Base-by-base conservation (phyloP, 1,140 invertebrate genomes). In the Bombus picipes region DNA sequence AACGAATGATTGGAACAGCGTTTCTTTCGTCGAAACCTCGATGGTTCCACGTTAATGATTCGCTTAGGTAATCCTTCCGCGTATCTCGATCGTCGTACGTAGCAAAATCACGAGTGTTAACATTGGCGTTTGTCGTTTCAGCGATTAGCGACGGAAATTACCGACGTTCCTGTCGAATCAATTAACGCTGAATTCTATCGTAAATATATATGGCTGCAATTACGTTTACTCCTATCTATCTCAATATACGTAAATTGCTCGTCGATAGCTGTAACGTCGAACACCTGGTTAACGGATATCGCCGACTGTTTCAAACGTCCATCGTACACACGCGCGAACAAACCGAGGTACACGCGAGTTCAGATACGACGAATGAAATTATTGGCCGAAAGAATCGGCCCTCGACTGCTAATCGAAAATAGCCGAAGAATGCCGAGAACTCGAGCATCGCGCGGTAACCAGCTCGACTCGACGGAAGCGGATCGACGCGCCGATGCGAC, bases 401-500 rank as follows among this genome's bases (percentile, higher is more conserved):
- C 1, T 12, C 28, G 0, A 62, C 59, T 13, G 0, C 0, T 12
- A 2, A 3, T 66, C 6, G 12, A 34, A 3, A 66, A 9, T 34
- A 28, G 28, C 9, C 15, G 65, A 3, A 22, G n/a, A 32, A 34
- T 0, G n/a, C 0, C 6, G n/a, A 39, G 47, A 53, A 25, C 10
- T 13, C 2, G 72, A 28, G 71, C 9, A 18, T 34, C 28, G 32
- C 18, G 9, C 43, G 43, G 10, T 53, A 53, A 74, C 43, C 41
- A 74, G n/a, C 28, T 12, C 28, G 13, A 5, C 37, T 28, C 22
- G 32, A 57, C 25, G 47, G 5, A 75, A 59, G 22, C 13, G 15
- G 73, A 75, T 15, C 10, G 73, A 37, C 62, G 57, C 72, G 89
- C 85, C 75, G 85, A 90, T 81, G 81, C 62, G 65, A 68, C 87